phyloP scores from a whole-genome alignment of 2,113 vertebrate species.

The Nematolebias whitei region DNA sequence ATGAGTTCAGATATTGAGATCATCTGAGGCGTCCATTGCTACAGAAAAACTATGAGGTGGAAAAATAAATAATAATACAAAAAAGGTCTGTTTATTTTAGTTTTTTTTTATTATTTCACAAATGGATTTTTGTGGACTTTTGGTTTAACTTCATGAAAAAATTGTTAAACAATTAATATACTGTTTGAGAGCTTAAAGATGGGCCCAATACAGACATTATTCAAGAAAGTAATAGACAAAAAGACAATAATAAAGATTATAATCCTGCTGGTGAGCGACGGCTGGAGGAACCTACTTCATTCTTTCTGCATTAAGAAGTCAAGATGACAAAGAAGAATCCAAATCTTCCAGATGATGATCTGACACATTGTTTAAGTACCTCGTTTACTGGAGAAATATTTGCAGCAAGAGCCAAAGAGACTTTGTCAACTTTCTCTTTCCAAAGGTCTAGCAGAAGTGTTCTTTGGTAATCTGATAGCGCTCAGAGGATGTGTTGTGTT shows the following conservation, averaged over 20 bases:
- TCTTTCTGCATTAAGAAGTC: conserved; percentile 13
- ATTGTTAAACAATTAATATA: too few relatives aligned
- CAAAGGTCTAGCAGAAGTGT: too few relatives aligned
- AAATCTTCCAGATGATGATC: neutral
- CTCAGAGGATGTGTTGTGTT: too few relatives aligned
- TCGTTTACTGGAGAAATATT: conserved; percentile 3
- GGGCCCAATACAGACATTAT: neutral
- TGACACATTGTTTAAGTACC: neutral
- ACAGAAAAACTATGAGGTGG: conserved; percentile 46
- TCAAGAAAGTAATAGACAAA: neutral
- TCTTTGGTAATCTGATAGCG: too few relatives aligned
- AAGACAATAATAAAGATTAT: neutral
- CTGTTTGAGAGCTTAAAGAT: too few relatives aligned
- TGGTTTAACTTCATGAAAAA: too few relatives aligned
- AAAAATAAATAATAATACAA: too few relatives aligned
- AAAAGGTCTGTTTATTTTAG: too few relatives aligned
- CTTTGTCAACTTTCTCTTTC: conserved; percentile 15
- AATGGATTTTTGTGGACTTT: too few relatives aligned
- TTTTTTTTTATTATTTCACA: too few relatives aligned
- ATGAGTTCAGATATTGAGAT: conserved; percentile 57
- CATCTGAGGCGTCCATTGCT: conserved; percentile 49
- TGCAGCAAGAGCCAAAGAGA: conserved; percentile 1
- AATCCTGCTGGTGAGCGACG: conserved; percentile 2
- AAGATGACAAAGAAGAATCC: conserved; percentile 1
- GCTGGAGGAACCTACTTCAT: conserved; percentile 22